phyloP scores from a whole-genome alignment of 2,113 vertebrate species.

The Meleagris gallopavo region DNA sequence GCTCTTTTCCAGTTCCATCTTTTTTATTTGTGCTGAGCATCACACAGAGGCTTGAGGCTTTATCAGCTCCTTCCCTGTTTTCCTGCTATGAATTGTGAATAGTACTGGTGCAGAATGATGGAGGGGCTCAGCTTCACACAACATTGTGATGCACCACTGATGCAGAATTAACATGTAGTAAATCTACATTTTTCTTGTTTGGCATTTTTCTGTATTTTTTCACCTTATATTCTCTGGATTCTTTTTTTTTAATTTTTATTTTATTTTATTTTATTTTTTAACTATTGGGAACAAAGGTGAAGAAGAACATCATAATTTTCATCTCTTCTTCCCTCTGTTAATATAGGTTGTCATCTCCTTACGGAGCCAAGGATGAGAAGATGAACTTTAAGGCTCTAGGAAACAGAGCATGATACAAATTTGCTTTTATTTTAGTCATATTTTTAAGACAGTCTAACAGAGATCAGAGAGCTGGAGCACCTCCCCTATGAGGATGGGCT shows the following conservation, averaged over 20 bases:
- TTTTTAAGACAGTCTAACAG: background rate
- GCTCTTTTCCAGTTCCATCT: background rate
- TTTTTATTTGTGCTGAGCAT: background rate
- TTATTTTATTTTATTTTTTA: background rate
- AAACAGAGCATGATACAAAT: background rate
- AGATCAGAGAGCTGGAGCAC: background rate
- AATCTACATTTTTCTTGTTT: background rate
- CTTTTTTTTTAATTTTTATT: background rate
- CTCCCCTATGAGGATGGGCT: no score
- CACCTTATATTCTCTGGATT: background rate
- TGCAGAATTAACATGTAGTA: background rate
- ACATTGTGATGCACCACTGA: rapidly evolving
- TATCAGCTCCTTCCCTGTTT: background rate
- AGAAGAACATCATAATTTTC: background rate
- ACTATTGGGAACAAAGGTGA: background rate
- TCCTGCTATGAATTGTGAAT: background rate
- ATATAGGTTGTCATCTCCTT: background rate
- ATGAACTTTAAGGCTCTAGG: background rate
- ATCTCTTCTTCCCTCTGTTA: background rate
- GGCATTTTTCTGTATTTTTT: background rate
- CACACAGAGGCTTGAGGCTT: background rate
- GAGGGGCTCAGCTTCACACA: background rate
- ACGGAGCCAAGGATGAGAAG: background rate
- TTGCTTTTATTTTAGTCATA: background rate
- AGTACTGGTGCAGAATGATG: background rate